phyloP scores from a whole-genome alignment of 2,888 invertebrate species.

The Leucania comma region DNA sequence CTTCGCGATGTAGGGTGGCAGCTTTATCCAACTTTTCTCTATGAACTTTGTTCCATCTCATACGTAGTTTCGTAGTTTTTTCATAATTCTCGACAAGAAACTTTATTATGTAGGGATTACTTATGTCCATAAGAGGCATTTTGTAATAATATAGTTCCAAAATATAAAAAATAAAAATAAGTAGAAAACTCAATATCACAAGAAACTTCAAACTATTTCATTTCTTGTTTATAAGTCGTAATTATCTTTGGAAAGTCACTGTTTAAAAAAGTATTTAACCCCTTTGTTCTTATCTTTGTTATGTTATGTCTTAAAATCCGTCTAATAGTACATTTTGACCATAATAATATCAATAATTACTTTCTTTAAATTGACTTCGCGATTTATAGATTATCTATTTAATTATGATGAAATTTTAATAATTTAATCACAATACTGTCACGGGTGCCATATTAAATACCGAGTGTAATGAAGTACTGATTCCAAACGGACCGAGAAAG shows the following conservation, averaged over 20 bases:
- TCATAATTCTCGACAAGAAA: constrained; percentile 76
- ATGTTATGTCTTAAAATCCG: no score
- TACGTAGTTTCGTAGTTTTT: constrained; percentile 71
- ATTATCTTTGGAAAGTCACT: constrained; percentile 1
- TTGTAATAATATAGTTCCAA: constrained; percentile 18
- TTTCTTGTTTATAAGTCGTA: background rate
- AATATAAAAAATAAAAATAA: constrained; percentile 24
- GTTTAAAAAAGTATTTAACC: constrained; percentile 23
- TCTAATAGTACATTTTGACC: no score
- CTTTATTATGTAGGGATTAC: constrained; percentile 72
- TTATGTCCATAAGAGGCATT: constrained; percentile 76
- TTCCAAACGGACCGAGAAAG: no score
- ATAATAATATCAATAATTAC: no score
- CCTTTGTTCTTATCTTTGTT: background rate
- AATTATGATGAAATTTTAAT: no score
- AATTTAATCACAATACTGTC: no score
- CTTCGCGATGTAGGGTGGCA: constrained; percentile 68
- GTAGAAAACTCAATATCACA: background rate
- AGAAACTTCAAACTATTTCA: constrained; percentile 13
- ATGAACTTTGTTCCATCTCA: constrained; percentile 73
- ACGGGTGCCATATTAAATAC: no score
- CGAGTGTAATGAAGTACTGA: no score
- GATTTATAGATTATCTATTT: no score
- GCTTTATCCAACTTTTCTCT: constrained; percentile 67
- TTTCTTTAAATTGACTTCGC: no score